A percentile compares a stretch with the other conserved stretches of the same genome.
Evolutionary conservation across 2,888 invertebrate species (phyloP).

Genomic region (Drosophila recens): DNA sequence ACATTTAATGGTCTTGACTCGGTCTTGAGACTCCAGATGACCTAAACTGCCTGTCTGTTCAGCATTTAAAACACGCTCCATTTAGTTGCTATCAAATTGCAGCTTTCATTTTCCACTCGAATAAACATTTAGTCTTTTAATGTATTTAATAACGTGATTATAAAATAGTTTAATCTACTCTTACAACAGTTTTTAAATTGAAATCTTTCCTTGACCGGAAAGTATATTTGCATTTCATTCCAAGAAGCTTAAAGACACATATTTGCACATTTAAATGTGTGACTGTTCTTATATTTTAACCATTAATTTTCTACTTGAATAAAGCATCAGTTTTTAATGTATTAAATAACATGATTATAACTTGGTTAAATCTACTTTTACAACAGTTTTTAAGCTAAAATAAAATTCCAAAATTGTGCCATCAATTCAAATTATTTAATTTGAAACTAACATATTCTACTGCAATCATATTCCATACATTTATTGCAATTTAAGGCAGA

Average conservation of each 20-base stretch:
- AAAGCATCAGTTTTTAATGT: no score
- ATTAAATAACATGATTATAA: no score
- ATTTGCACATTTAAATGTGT: no score
- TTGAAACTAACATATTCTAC: no score
- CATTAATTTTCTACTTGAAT: not conserved
- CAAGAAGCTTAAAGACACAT: no score
- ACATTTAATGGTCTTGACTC: constrained; percentile 34
- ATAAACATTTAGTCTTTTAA: no score
- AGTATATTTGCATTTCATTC: no score
- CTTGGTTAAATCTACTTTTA: no score
- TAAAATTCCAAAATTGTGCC: no score
- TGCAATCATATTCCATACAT: no score
- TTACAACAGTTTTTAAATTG: not conserved
- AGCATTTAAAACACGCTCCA: not conserved
- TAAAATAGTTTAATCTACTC: not conserved
- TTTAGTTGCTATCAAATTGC: not conserved
- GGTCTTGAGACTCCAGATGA: constrained; percentile 7
- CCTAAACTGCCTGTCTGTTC: constrained; percentile 12
- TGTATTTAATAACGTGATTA: not conserved
- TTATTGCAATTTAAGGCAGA: not conserved
- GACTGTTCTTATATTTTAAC: no score
- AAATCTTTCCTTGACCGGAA: not conserved
- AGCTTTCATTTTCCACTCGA: not conserved
- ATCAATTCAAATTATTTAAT: no score
- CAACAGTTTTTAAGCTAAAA: not conserved